Base-by-base conservation (phyloP, 53 echinoderm and acorn worm genomes). In the Holothuria leucospilota region DNA sequence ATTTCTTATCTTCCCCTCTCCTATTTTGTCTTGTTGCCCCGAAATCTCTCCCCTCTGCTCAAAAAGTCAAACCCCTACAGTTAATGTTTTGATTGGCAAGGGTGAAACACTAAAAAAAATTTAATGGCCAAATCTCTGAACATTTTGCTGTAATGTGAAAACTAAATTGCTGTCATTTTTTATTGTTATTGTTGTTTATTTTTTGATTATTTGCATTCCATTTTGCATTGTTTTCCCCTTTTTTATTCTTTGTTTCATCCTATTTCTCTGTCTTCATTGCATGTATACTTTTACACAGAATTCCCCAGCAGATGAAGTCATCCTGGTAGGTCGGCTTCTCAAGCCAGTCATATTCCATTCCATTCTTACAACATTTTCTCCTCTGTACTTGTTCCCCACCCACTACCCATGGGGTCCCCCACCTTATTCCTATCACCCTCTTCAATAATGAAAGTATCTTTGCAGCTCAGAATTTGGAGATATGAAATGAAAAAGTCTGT, bases 211-310 rank as follows among this genome's bases (percentile, higher is more conserved):
- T 68, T 68, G 16, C 38, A 15, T 30, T 68, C 34, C 38, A 68
- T 28, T 68, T 68, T 26, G 38, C 18, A 29, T 5, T 68, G 15
- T 26, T 68, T 20, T 68, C 9, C 15, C 38, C 27, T 6, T 68
- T 26, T 21, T 68, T 20, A 29, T 20, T 68, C 16, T 29, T 90
- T 68, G 59, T 86, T 46, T 84, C 20, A 40, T 38, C 25, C 42
- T 49, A 4, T 75, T 40, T 75, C 51, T 58, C 58, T 79, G 79
- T 79, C 20, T 79, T 60, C 56, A 56, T 58, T 60, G 56, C 79
- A 79, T 79, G 79, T 53, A 11, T 79, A 34, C 79, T 79, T 28
- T 79, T 59, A 79, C 52, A 79, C 79, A 79, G 79, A 79, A 59
- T 56, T 59, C 59, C 60, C 79, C 79, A 79, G 60, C 46, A 79